Percentiles rank a stretch among this genome's conserved stretches.
These are phyloP conservation scores for Tenrec ecaudatus DNA, from an alignment of 2,113 vertebrate genomes.

Conservation along the genomic window DNA sequence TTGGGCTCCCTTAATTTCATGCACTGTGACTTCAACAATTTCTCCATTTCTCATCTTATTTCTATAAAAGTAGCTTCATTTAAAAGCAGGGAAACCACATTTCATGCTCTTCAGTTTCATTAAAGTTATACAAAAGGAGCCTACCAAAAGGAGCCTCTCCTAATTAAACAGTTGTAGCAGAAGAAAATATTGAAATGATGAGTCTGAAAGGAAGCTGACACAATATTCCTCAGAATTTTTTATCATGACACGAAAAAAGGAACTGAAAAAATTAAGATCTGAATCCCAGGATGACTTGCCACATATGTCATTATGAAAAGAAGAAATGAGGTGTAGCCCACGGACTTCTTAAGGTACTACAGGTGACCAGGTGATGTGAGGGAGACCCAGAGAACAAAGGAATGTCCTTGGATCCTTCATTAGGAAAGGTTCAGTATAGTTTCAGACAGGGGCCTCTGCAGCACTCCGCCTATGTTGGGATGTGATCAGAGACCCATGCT, in stretches of 20 bases:
- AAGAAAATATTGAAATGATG: conserved; percentile 87
- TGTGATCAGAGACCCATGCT: conserved; percentile 33
- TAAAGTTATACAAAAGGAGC: conserved; percentile 88
- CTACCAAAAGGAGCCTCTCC: conserved; percentile 83
- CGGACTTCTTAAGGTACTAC: conserved; percentile 41
- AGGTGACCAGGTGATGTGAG: neutral
- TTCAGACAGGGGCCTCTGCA: neutral
- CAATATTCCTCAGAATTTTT: conserved; percentile 71
- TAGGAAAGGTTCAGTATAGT: neutral
- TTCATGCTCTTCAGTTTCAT: conserved; percentile 91
- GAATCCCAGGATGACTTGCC: conserved; percentile 62
- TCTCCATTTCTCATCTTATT: conserved; percentile 89
- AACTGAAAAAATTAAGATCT: conserved; percentile 65
- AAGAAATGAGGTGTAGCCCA: conserved; percentile 3
- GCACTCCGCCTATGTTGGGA: neutral
- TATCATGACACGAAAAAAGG: conserved; percentile 64
- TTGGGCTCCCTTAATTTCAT: conserved; percentile 89
- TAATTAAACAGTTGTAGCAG: conserved; percentile 88
- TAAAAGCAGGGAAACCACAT: conserved; percentile 88
- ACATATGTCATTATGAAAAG: conserved; percentile 46
- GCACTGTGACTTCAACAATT: conserved; percentile 90
- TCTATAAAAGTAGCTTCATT: conserved; percentile 89
- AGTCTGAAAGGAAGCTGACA: conserved; percentile 82
- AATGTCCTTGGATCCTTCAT: neutral
- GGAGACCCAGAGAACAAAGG: conserved; percentile 24